Percentiles rank a stretch among this genome's conserved stretches.
Evolutionary conservation across 2,797 vertebrate genomes (phyloP).

Genomic region (Scolopax bukidnonensis): DNA sequence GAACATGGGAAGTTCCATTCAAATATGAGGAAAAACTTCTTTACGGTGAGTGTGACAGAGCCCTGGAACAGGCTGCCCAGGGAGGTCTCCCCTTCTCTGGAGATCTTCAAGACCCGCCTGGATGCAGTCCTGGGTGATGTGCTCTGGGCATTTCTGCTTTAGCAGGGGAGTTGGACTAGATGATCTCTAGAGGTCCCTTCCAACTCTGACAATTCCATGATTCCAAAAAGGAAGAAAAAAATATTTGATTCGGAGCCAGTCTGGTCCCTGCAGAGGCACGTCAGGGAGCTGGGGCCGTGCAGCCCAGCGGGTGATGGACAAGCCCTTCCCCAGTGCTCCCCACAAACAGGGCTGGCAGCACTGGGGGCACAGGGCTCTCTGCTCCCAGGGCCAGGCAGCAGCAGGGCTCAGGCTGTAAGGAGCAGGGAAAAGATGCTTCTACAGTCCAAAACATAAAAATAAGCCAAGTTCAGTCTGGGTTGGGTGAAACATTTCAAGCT

Average conservation of each 20-base stretch:
- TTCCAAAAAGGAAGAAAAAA: not conserved
- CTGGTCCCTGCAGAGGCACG: accelerated
- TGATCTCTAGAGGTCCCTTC: too few species aligned
- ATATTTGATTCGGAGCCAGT: accelerated
- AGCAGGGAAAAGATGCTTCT: not conserved
- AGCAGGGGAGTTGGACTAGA: too few species aligned
- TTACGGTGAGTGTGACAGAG: too few species aligned
- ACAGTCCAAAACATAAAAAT: not conserved
- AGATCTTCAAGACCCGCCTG: too few species aligned
- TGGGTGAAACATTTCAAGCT: not conserved
- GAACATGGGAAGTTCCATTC: too few species aligned
- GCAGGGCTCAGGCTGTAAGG: accelerated
- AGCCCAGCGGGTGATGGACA: accelerated
- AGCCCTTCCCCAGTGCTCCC: not conserved
- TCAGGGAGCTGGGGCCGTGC: not conserved
- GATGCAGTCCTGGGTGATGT: too few species aligned
- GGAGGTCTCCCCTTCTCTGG: too few species aligned
- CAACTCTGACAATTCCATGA: too few species aligned
- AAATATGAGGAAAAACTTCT: too few species aligned
- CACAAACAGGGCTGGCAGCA: not conserved
- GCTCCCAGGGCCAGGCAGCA: accelerated
- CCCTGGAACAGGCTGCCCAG: too few species aligned
- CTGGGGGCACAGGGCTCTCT: too few species aligned
- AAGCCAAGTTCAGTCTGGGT: not conserved
- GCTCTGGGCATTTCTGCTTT: too few species aligned